phyloP scores from a whole-genome alignment of 2,797 vertebrate species.

The Echeneis naucrates region DNA sequence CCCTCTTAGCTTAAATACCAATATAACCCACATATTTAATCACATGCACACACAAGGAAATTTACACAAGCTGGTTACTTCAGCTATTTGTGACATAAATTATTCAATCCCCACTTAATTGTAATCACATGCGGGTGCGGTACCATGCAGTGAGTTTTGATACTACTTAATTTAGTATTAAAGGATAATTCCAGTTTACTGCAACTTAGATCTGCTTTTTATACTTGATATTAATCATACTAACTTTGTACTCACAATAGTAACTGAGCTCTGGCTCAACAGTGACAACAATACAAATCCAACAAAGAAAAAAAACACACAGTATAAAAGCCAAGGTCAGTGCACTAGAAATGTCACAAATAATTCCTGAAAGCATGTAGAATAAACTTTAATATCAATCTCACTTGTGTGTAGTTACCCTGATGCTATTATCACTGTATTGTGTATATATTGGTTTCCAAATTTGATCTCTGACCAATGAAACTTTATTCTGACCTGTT shows the following conservation, averaged over 20 bases:
- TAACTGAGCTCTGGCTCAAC: slow-evolving; percentile 1
- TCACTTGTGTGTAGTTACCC: neutral
- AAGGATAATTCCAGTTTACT: slow-evolving; percentile 39
- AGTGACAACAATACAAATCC: neutral
- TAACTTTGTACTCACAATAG: slow-evolving; percentile 1
- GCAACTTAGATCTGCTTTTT: slow-evolving; percentile 24
- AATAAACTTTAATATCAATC: neutral
- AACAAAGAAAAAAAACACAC: neutral
- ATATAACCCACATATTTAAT: slow-evolving; percentile 31
- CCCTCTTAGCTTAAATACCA: slow-evolving; percentile 33
- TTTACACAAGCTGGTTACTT: slow-evolving; percentile 55
- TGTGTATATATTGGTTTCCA: slow-evolving; percentile 1
- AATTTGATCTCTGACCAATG: neutral
- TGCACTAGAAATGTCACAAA: neutral
- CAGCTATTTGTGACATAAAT: slow-evolving; percentile 43
- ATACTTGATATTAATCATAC: neutral
- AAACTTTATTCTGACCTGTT: slow-evolving; percentile 2
- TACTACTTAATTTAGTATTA: slow-evolving; percentile 25
- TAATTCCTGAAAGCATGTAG: neutral
- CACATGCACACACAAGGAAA: slow-evolving; percentile 39
- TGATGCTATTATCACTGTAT: no score
- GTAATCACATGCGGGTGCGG: slow-evolving; percentile 37
- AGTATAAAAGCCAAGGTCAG: neutral
- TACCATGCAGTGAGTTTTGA: slow-evolving; percentile 14
- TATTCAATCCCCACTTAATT: slow-evolving; percentile 45